Conservation (phyloP, 2,113 vertebrate genomes). For the Stomatorhinus ivindoensis region DNA sequence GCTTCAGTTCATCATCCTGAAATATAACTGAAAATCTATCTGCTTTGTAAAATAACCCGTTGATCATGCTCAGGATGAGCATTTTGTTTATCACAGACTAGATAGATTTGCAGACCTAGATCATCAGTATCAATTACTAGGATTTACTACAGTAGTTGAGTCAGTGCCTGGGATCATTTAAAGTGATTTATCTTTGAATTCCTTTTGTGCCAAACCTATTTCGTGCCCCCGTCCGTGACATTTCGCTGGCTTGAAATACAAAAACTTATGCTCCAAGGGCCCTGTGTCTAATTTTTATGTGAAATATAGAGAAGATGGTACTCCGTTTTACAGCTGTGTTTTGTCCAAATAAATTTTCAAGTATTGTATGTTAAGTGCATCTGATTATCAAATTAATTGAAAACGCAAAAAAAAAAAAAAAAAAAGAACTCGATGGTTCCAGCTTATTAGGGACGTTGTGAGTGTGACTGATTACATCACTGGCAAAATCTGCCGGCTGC, state of each 20-base stretch:
- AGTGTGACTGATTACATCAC: neutral
- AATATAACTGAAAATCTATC: slow-evolving; percentile 1
- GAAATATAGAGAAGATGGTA: neutral
- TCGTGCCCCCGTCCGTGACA: neutral
- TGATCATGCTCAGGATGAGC: neutral
- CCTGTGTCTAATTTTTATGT: neutral
- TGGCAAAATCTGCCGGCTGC: neutral
- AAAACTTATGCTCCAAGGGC: neutral
- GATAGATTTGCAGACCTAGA: neutral
- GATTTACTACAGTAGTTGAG: neutral
- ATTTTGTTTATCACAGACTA: slow-evolving; percentile 4
- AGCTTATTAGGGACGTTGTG: neutral
- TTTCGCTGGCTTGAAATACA: neutral
- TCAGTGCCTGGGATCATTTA: neutral
- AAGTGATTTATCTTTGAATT: slow-evolving; percentile 1
- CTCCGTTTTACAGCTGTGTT: neutral
- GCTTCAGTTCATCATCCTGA: neutral
- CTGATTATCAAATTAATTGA: neutral
- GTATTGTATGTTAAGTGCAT: neutral
- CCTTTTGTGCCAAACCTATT: neutral
- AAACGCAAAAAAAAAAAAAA: neutral
- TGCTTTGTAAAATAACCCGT: neutral
- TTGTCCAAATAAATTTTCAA: neutral
- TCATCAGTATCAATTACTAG: slow-evolving; percentile 2
- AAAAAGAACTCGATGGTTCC: neutral